phyloP scores from a whole-genome alignment of 2,888 invertebrate genomes.

The Drosophila ustulata region DNA sequence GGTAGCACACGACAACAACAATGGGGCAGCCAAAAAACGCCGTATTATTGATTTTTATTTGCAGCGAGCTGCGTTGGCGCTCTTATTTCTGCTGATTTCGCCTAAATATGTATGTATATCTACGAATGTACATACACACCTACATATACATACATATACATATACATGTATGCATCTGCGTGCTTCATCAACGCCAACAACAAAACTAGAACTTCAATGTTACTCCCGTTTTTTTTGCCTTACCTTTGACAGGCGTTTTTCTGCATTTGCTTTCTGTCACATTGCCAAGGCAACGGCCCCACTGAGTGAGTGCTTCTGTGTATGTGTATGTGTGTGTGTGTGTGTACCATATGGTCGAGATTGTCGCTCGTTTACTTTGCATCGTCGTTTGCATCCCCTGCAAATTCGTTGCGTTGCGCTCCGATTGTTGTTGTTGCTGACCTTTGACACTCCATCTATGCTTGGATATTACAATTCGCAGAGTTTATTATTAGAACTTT shows the following conservation, averaged over 20 bases:
- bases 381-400: constrained; percentile 32
- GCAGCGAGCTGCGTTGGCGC: constrained; percentile 59
- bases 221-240: constrained; percentile 36
- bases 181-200: constrained; percentile 43
- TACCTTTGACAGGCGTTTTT: constrained; percentile 49
- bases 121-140: neutral
- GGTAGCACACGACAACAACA: constrained; percentile 28
- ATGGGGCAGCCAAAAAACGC: constrained; percentile 51
- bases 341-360: constrained; percentile 63
- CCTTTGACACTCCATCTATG: constrained; percentile 45
- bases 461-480: constrained; percentile 2
- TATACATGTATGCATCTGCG: constrained; percentile 7
- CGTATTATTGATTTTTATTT: constrained; percentile 68
- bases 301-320: neutral
- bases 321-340: constrained; percentile 12
- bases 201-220: constrained; percentile 34
- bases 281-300: constrained; percentile 72
- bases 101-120: constrained; percentile 21
- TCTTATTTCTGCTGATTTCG: constrained; percentile 50
- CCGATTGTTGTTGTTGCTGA: constrained; percentile 40
- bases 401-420: constrained; percentile 21
- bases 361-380: constrained; percentile 34
- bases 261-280: constrained; percentile 71
- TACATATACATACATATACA: neutral
- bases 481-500: neutral